Evolutionary conservation across 2,797 vertebrate species (phyloP).

Genomic region (Helarctos malayanus): DNA sequence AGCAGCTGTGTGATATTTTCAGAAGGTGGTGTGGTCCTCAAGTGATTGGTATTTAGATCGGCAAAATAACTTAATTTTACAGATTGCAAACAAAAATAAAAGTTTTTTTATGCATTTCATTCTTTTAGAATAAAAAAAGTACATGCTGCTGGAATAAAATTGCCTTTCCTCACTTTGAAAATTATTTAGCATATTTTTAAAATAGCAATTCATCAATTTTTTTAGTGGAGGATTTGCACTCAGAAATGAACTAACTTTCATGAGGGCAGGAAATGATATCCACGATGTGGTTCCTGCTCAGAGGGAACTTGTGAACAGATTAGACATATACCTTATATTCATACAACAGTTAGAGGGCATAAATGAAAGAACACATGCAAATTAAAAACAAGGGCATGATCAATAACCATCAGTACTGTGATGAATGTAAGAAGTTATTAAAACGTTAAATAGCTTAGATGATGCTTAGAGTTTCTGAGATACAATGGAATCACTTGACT

Average conservation of each 20-base stretch:
- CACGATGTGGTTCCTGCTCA: not conserved
- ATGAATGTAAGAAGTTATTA: conserved; percentile 40
- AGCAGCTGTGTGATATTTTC: conserved; percentile 83
- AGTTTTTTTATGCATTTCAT: conserved; percentile 84
- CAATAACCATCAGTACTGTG: not conserved
- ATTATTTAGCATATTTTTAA: not conserved
- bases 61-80: conserved; percentile 84
- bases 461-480: not conserved
- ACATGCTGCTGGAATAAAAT: conserved; percentile 84
- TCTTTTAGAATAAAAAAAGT: conserved; percentile 67
- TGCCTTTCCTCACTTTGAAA: conserved; percentile 80
- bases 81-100: conserved; percentile 85
- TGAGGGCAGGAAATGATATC: not conserved
- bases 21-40: conserved; percentile 83
- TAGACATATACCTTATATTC: not conserved
- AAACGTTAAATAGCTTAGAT: not conserved
- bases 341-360: not conserved
- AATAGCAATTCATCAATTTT: not conserved
- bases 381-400: not conserved
- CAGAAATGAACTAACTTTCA: not conserved
- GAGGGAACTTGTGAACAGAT: not conserved
- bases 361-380: not conserved
- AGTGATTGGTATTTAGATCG: conserved; percentile 81
- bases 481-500: not conserved
- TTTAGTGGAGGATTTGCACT: not conserved